Evolutionary conservation across 1,140 invertebrate genomes (phyloP).

Genomic region (Pseudomyrmex cubaensis): DNA sequence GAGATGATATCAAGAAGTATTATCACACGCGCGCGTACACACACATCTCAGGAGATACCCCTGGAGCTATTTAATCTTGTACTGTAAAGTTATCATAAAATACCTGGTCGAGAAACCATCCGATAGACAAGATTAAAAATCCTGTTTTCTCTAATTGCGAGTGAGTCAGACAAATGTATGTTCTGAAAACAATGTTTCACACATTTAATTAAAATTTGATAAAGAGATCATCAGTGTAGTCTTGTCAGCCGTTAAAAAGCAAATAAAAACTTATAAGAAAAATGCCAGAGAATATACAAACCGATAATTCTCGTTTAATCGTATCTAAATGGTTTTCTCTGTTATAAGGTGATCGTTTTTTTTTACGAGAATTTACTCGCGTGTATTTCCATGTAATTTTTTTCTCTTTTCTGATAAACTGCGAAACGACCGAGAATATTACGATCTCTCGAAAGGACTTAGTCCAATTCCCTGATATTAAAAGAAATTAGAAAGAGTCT

Average conservation of each 20-base stretch:
- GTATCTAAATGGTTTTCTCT: background rate
- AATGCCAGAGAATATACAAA: background rate
- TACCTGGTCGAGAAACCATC: background rate
- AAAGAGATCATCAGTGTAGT: background rate
- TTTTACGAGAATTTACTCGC: background rate
- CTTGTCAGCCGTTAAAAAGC: background rate
- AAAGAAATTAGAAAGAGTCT: constrained; percentile 4
- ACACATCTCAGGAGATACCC: background rate
- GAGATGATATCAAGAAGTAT: background rate
- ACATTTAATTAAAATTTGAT: constrained; percentile 31
- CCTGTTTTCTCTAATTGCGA: constrained; percentile 12
- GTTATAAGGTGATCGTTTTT: background rate
- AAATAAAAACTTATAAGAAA: background rate
- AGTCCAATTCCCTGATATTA: background rate
- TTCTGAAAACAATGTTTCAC: background rate
- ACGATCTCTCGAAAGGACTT: background rate
- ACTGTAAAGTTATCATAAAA: background rate
- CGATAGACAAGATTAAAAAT: background rate
- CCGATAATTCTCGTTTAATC: background rate
- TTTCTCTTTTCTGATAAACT: background rate
- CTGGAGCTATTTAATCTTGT: constrained; percentile 11
- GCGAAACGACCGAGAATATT: background rate
- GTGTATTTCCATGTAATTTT: background rate
- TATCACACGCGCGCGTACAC: background rate
- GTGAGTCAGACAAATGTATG: background rate